A percentile compares a stretch with the other conserved stretches of the same genome.
These are phyloP conservation scores for Oryzias curvinotus DNA, from an alignment of 2,113 vertebrate genomes.

Conservation along the genomic window DNA sequence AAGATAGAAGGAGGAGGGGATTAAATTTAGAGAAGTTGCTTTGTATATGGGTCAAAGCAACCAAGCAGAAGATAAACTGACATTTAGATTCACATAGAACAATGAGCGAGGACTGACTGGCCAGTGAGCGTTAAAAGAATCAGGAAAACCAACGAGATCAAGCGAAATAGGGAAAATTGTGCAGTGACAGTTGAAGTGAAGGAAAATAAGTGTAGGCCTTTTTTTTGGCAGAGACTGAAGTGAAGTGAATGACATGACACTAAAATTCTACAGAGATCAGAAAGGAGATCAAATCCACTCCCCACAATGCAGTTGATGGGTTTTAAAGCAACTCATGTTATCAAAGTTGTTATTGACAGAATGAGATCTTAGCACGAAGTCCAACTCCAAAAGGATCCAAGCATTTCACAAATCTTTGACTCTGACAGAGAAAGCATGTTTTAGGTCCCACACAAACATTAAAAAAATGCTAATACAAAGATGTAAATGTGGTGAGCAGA, in stretches of 20 bases:
- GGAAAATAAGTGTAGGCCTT: constrained; percentile 39
- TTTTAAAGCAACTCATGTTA: constrained; percentile 35
- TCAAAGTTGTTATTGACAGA: constrained; percentile 34
- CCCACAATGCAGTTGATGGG: constrained; percentile 28
- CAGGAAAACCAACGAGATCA: constrained; percentile 45
- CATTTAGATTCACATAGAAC: constrained; percentile 48
- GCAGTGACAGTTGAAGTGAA: constrained; percentile 54
- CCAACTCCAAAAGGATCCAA: neutral
- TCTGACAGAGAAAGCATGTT: constrained; percentile 14
- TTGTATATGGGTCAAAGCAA: constrained; percentile 63
- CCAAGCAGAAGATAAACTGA: constrained; percentile 64
- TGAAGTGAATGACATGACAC: constrained; percentile 58
- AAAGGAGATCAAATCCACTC: constrained; percentile 64
- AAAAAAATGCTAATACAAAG: constrained; percentile 25
- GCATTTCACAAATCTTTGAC: constrained; percentile 5
- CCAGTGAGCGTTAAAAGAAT: constrained; percentile 58
- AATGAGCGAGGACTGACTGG: constrained; percentile 43
- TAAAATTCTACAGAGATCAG: constrained; percentile 48
- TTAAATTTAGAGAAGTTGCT: constrained; percentile 34
- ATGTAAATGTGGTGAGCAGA: constrained; percentile 26
- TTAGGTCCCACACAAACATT: constrained; percentile 17
- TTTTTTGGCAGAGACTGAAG: constrained; percentile 38
- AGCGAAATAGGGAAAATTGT: constrained; percentile 68
- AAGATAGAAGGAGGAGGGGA: constrained; percentile 23
- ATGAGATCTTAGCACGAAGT: constrained; percentile 9